Percentiles rank a stretch among this genome's conserved stretches.
Conservation (phyloP, 1,140 invertebrate genomes). For the Eupristina koningsbergeri region DNA sequence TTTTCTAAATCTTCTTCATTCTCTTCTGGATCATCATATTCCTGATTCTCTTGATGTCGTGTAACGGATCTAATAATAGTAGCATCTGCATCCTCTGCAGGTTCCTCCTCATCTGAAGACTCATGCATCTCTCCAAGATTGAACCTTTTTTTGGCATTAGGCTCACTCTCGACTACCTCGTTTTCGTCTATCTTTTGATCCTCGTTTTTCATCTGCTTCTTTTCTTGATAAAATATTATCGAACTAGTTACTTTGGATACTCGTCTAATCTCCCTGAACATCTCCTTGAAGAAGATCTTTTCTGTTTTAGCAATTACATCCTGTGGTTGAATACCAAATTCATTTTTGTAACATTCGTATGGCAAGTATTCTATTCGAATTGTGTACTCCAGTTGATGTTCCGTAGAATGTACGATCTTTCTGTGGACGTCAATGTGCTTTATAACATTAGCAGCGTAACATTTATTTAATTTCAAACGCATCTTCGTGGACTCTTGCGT, state of each 20-base stretch:
- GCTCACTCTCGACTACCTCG: constrained; percentile 60
- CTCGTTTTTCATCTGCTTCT: constrained; percentile 66
- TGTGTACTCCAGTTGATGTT: constrained; percentile 74
- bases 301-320: constrained; percentile 81
- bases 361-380: constrained; percentile 84
- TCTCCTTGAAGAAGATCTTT: constrained; percentile 77
- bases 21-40: constrained; percentile 87
- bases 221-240: constrained; percentile 67
- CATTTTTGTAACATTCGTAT: constrained; percentile 79
- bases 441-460: constrained; percentile 85
- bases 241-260: constrained; percentile 65
- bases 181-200: constrained; percentile 68
- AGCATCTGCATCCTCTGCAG: constrained; percentile 75
- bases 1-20: constrained; percentile 75
- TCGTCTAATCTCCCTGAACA: constrained; percentile 76
- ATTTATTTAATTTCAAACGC: constrained; percentile 79
- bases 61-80: constrained; percentile 75
- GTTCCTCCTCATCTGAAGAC: constrained; percentile 78
- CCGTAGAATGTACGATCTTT: constrained; percentile 74
- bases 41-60: constrained; percentile 79
- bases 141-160: constrained; percentile 45
- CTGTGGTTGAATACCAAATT: constrained; percentile 80
- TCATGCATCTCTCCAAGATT: constrained; percentile 74
- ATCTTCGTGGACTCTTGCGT: constrained; percentile 80
- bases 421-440: constrained; percentile 82